Conservation (phyloP, 2,888 invertebrate species). For the Tetragonisca angustula region DNA sequence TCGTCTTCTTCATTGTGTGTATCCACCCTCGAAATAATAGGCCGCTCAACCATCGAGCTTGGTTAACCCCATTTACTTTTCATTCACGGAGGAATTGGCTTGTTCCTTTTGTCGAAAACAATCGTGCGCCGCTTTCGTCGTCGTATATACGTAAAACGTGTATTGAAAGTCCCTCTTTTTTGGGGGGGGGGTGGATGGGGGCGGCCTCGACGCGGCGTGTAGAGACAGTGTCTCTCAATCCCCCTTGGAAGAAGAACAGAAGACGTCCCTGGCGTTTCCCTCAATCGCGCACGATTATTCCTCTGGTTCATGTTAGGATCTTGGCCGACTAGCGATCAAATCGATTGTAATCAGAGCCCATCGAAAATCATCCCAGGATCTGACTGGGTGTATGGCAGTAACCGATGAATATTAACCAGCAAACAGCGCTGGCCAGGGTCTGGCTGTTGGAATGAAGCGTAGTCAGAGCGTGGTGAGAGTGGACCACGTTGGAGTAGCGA, state of each 20-base stretch:
- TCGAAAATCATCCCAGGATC: conserved; percentile 76
- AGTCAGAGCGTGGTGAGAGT: conserved; percentile 64
- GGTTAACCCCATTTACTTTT: conserved; percentile 72
- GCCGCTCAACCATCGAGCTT: conserved; percentile 58
- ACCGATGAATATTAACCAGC: conserved; percentile 83
- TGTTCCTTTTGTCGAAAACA: conserved; percentile 70
- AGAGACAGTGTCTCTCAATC: conserved; percentile 56
- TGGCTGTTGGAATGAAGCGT: conserved; percentile 68
- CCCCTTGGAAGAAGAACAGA: background rate
- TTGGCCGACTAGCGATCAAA: conserved; percentile 69
- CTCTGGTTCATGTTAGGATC: conserved; percentile 31
- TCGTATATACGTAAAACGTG: conserved; percentile 52
- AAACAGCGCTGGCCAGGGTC: conserved; percentile 75
- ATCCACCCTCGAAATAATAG: conserved; percentile 69
- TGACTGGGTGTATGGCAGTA: conserved; percentile 72
- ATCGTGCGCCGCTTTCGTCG: conserved; percentile 33
- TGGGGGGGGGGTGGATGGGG: background rate
- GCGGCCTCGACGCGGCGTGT: conserved; percentile 11
- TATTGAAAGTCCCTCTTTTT: conserved; percentile 38
- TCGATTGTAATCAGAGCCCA: conserved; percentile 77
- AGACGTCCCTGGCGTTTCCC: background rate
- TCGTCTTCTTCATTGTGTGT: conserved; percentile 60
- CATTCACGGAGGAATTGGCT: conserved; percentile 59
- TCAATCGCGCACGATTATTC: conserved; percentile 21
- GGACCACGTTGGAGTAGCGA: conserved; percentile 72